These are phyloP conservation scores for Cephus rjabovi DNA, from an alignment of 2,888 invertebrate genomes.

Conservation along the genomic window DNA sequence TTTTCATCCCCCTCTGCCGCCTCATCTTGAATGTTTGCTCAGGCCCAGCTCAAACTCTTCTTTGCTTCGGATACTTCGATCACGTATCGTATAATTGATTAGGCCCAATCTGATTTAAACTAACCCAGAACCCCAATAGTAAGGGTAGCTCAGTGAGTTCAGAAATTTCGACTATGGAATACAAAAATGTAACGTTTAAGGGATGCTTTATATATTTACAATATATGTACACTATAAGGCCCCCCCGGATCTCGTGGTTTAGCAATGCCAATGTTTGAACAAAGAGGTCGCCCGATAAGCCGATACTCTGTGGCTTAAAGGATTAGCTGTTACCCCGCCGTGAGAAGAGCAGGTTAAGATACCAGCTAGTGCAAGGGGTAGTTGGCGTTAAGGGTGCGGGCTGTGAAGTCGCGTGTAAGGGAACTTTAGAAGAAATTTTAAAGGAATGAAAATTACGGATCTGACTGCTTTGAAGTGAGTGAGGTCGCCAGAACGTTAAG, in stretches of 20 bases:
- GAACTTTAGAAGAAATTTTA: neutral
- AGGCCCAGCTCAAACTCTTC: neutral
- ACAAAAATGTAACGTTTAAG: neutral
- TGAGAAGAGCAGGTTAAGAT: conserved; percentile 4
- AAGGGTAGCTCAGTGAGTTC: neutral
- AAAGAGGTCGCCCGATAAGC: conserved; percentile 23
- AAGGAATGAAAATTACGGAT: neutral
- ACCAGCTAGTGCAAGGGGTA: conserved; percentile 6
- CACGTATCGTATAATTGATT: neutral
- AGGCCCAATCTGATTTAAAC: neutral
- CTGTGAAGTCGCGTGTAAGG: neutral
- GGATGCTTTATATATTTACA: neutral
- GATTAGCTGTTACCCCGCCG: neutral
- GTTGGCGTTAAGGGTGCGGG: neutral
- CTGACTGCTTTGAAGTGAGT: neutral
- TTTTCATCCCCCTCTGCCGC: neutral
- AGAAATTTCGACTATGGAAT: neutral
- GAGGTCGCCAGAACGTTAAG: neutral
- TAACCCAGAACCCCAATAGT: neutral
- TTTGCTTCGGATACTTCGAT: neutral
- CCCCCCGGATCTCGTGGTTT: neutral
- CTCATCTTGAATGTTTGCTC: neutral
- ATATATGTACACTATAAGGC: neutral
- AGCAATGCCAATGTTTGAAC: neutral
- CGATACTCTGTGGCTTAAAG: conserved; percentile 25